These are phyloP conservation scores for Cephus rjabovi DNA, from an alignment of 2,888 invertebrate genomes.

Conservation along the genomic window DNA sequence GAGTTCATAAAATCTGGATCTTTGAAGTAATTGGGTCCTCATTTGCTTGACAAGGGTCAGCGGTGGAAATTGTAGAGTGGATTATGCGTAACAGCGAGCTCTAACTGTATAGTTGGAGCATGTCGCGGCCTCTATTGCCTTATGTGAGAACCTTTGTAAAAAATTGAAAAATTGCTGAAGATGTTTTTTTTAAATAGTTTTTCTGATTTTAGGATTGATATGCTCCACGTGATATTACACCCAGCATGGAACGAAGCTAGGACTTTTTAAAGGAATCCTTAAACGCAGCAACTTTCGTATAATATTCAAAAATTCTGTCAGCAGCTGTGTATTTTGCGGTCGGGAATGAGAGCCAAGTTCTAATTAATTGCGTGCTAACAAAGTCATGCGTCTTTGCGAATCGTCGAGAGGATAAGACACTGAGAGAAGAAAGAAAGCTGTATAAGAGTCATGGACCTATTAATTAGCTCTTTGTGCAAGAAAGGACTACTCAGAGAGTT, in stretches of 20 bases:
- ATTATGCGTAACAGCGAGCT: neutral
- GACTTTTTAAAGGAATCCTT: neutral
- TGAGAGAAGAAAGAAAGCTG: neutral
- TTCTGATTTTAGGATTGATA: no score
- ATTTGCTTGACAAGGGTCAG: neutral
- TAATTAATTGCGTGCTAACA: neutral
- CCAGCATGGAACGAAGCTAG: neutral
- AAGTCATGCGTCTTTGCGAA: neutral
- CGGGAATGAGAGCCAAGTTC: neutral
- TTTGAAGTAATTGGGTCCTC: neutral
- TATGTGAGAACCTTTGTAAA: neutral
- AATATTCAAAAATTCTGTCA: neutral
- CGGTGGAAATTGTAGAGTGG: neutral
- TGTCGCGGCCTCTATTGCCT: neutral
- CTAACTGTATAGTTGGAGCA: neutral
- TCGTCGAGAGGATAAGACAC: neutral
- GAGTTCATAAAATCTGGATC: neutral
- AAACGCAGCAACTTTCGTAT: neutral
- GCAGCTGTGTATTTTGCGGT: neutral
- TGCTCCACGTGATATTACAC: neutral
- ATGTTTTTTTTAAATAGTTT: neutral
- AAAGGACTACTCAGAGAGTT: neutral
- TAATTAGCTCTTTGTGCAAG: neutral
- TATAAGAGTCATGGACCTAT: neutral
- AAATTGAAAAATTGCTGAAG: neutral